Base-by-base conservation (phyloP, 2,113 vertebrate genomes). In the Benthochromis sp. region DNA sequence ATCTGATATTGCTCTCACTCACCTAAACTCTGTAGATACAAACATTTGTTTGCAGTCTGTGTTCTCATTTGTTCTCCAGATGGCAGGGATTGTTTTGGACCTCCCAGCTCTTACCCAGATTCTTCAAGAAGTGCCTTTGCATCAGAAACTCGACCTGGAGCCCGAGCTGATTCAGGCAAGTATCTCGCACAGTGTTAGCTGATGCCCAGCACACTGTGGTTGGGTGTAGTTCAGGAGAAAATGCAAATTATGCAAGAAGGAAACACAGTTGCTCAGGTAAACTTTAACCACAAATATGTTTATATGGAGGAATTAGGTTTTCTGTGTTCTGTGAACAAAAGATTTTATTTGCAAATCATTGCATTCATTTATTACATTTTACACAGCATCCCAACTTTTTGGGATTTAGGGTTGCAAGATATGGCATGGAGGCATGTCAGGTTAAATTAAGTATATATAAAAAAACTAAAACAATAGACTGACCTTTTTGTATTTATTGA, bases 121-220 rank as follows among this genome's bases (percentile, higher is more conserved):
- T 17, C 97, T 99, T 85, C 97, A 98, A 81, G 95, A 97, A 57
- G 82, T 99, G 81, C 97, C 98, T 71, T 94, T 99, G 0, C 96
- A 97, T 29, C 93, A 97, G 73, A 97, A 96, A 52, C 92, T 99
- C 82, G 96, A 98, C 66, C 93, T 99, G 89, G 97, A 97, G 93
- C 94, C 97, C 0, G 97, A 98, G 53, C 90, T 98, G 87, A 90
- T 98, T 47, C 97, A 99, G 98, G 90, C 81, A 34, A 2, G 43
- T 6, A 81, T 9, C 43, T 40, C 4, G 9, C 43, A 13, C 54
- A 43, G n/a, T 76, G 4, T 76, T 29, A 29, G 5, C 14, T 76
- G 24, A 47, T 76, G 43, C 14, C 69, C 24, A 76, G 24, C 24
- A 47, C 24, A 17, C 40, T 7, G 69, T 45, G 69, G 21, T 76